phyloP scores from a whole-genome alignment of 2,797 vertebrate genomes.

The Melanotaenia boesemani region DNA sequence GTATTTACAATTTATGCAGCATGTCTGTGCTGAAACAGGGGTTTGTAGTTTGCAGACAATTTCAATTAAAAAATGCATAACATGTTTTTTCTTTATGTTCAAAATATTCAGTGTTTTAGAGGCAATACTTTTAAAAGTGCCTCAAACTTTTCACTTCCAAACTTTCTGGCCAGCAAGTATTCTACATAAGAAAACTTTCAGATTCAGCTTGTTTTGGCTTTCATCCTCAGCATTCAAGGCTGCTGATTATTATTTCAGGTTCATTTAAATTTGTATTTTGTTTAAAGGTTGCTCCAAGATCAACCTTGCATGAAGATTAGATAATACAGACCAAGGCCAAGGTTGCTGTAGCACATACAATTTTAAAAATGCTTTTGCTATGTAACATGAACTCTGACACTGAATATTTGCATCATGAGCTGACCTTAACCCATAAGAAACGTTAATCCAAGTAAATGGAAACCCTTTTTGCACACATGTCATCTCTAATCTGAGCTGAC shows the following conservation, averaged over 20 bases:
- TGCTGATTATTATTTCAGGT: conserved; percentile 14
- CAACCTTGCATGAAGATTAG: conserved; percentile 53
- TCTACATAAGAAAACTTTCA: neutral
- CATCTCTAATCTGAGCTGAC: conserved; percentile 51
- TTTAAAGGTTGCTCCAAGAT: conserved; percentile 45
- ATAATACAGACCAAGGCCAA: conserved; percentile 39
- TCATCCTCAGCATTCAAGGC: neutral
- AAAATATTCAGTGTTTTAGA: neutral
- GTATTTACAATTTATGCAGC: neutral
- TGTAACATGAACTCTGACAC: conserved; percentile 40
- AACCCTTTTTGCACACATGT: conserved; percentile 10
- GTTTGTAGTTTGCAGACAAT: neutral
- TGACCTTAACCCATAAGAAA: conserved; percentile 55
- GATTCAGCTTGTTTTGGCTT: conserved; percentile 4
- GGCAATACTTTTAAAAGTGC: neutral
- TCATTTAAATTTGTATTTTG: conserved; percentile 7
- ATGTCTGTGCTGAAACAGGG: neutral
- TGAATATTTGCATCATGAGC: conserved; percentile 54
- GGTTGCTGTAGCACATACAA: conserved; percentile 25
- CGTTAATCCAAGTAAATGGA: conserved; percentile 48
- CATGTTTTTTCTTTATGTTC: neutral
- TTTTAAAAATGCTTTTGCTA: conserved; percentile 53
- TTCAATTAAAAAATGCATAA: neutral
- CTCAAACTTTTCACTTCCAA: neutral
- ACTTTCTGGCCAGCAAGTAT: neutral